A percentile compares a stretch with the other conserved stretches of the same genome.
Evolutionary conservation across 2,797 vertebrate species (phyloP).

Genomic region (Parotocinclus haroldoi): DNA sequence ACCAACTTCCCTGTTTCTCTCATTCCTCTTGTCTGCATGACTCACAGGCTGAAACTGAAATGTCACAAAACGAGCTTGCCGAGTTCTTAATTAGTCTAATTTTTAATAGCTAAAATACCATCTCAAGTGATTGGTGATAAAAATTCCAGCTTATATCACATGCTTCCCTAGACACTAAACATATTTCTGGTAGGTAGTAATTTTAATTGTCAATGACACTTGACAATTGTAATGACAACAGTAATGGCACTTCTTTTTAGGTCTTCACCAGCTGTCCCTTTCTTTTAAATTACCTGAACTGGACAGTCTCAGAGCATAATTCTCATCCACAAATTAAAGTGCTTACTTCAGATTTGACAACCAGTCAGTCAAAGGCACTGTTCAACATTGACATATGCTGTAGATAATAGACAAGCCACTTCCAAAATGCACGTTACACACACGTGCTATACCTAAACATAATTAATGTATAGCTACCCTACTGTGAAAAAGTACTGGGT

Average conservation of each 20-base stretch:
- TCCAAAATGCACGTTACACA: no score
- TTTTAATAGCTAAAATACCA: not conserved
- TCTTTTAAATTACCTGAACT: not conserved
- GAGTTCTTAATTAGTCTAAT: not conserved
- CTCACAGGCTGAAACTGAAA: conserved; percentile 53
- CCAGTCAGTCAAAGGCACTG: no score
- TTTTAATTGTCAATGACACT: not conserved
- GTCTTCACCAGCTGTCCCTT: not conserved
- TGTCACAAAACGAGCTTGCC: not conserved
- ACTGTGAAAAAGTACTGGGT: no score
- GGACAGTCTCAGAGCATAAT: no score
- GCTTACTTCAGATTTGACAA: no score
- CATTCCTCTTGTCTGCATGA: conserved; percentile 33
- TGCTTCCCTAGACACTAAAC: not conserved
- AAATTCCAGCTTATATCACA: not conserved
- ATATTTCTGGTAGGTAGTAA: not conserved
- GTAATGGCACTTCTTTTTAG: not conserved
- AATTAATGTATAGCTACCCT: no score
- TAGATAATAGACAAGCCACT: no score
- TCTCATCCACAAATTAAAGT: no score
- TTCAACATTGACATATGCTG: no score
- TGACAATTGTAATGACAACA: no score
- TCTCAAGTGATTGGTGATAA: not conserved
- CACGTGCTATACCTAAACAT: no score
- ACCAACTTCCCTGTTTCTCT: conserved; percentile 21